Conservation (phyloP, 2,888 invertebrate genomes). For the Ganaspis brasiliensis region DNA sequence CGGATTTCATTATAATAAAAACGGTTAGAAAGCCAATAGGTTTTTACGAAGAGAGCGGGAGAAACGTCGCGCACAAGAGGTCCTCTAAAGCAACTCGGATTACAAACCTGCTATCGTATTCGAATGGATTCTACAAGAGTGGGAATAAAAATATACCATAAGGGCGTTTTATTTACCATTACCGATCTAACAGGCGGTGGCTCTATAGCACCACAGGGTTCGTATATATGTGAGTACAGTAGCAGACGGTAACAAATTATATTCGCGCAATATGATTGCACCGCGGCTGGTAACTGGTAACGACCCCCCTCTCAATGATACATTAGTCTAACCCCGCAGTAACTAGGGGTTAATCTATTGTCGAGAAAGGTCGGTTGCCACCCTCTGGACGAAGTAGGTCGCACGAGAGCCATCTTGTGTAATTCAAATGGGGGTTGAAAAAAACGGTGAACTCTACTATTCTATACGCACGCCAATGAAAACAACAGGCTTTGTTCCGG, state of each 20-base stretch:
- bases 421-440: conserved; percentile 33
- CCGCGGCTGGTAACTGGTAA: conserved; percentile 42
- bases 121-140: conserved; percentile 26
- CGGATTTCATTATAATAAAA: conserved; percentile 43
- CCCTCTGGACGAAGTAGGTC: conserved; percentile 39
- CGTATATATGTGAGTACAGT: conserved; percentile 53
- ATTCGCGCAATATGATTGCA: conserved; percentile 60
- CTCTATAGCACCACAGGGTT: conserved; percentile 25
- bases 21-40: conserved; percentile 35
- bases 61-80: conserved; percentile 27
- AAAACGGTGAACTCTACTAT: conserved; percentile 1
- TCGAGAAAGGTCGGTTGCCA: conserved; percentile 48
- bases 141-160: conserved; percentile 57
- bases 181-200: conserved; percentile 59
- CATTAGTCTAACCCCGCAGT: conserved; percentile 58
- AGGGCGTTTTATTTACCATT: conserved; percentile 67
- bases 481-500: conserved; percentile 31
- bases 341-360: conserved; percentile 61
- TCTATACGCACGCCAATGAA: conserved; percentile 32
- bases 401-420: conserved; percentile 42
- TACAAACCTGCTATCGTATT: conserved; percentile 41
- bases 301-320: conserved; percentile 56
- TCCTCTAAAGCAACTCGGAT: conserved; percentile 40
- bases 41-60: conserved; percentile 18
- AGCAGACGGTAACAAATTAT: conserved; percentile 67